These are phyloP conservation scores for Tolypeutes matacus DNA, from an alignment of 2,797 vertebrate genomes.

Conservation along the genomic window DNA sequence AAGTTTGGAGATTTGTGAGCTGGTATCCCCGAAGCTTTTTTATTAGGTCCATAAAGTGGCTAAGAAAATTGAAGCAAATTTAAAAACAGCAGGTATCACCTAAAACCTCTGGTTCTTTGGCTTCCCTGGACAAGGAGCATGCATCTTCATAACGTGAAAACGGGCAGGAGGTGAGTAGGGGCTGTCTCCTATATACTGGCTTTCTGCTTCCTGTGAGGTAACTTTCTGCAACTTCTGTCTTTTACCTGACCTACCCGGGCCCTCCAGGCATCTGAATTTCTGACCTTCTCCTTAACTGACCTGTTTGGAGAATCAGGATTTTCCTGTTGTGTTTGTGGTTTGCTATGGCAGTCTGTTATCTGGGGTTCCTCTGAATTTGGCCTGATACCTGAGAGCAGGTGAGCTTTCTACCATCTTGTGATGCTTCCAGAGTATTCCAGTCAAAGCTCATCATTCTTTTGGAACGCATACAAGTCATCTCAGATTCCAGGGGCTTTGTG, in stretches of 20 bases:
- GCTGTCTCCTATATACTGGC: background rate
- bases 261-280: background rate
- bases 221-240: background rate
- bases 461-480: background rate
- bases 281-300: background rate
- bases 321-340: background rate
- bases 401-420: background rate
- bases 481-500: background rate
- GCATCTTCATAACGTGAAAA: background rate
- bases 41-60: background rate
- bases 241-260: too few species aligned
- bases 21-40: background rate
- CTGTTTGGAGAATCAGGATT: background rate
- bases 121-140: background rate
- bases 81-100: constrained; percentile 52
- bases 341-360: background rate
- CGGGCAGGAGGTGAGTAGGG: background rate
- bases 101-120: background rate
- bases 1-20: constrained; percentile 43
- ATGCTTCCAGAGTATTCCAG: constrained; percentile 22
- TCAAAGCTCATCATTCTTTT: background rate
- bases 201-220: background rate
- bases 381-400: background rate
- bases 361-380: background rate
- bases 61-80: background rate